These are phyloP conservation scores for Ceratosolen solmsi DNA, from an alignment of 1,140 invertebrate species.

Conservation along the genomic window DNA sequence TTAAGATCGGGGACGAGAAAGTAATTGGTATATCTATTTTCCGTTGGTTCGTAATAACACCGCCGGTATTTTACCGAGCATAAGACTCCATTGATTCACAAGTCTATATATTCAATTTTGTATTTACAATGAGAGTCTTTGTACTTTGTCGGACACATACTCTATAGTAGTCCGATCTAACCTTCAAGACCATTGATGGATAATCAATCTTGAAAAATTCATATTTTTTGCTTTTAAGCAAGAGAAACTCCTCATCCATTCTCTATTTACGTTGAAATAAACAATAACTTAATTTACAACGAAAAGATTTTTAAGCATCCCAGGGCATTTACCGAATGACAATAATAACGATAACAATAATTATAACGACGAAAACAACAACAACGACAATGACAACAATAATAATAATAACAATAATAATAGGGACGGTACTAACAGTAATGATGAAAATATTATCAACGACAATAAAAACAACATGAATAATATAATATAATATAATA, in stretches of 20 bases:
- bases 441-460: too few relatives aligned
- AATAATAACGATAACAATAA: not conserved
- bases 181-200: not conserved
- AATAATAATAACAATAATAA: too few relatives aligned
- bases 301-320: not conserved
- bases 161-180: not conserved
- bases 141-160: not conserved
- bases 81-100: conserved; percentile 17
- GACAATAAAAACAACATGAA: too few relatives aligned
- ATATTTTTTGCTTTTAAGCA: not conserved
- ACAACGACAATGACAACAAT: too few relatives aligned
- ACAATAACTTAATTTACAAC: too few relatives aligned
- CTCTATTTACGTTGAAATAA: too few relatives aligned
- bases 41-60: not conserved
- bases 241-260: not conserved
- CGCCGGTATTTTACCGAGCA: not conserved
- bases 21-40: conserved; percentile 3
- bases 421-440: too few relatives aligned
- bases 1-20: conserved; percentile 6
- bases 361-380: too few relatives aligned
- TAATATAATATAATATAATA: too few relatives aligned
- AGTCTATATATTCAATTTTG: not conserved
- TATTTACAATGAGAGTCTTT: conserved; percentile 11
- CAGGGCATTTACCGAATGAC: not conserved
- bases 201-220: not conserved